Percentiles rank a stretch among this genome's conserved stretches.
Conservation (phyloP, 2,888 invertebrate genomes). For the Pseudococcus jackbeardsleyi region DNA sequence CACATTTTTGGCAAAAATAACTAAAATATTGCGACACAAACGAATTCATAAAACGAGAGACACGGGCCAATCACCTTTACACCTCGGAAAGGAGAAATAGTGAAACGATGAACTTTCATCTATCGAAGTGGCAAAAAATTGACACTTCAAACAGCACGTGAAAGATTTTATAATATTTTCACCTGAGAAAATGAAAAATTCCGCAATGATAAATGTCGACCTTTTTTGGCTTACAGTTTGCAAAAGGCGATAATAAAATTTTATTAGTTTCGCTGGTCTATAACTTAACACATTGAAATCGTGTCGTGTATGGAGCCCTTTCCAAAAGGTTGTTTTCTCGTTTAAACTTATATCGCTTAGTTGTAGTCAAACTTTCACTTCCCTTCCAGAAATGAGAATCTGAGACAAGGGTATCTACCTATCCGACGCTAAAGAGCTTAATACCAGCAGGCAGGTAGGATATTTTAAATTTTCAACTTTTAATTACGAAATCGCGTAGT, state of each 20-base stretch:
- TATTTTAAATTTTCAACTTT: conserved; percentile 35
- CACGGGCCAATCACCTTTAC: neutral
- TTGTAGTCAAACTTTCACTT: too few relatives aligned
- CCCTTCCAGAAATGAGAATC: too few relatives aligned
- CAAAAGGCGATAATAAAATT: neutral
- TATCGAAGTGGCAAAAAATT: neutral
- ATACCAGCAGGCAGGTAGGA: conserved; percentile 18
- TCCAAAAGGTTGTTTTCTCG: neutral
- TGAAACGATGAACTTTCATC: neutral
- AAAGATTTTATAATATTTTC: neutral
- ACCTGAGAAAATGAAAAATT: conserved; percentile 34
- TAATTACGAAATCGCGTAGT: conserved; percentile 46
- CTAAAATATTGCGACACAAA: too few relatives aligned
- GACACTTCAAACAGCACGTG: neutral
- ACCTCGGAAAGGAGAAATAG: neutral
- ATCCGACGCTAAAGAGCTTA: neutral
- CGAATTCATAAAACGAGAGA: too few relatives aligned
- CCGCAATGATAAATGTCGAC: neutral
- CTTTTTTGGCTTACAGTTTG: neutral
- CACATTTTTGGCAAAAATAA: too few relatives aligned
- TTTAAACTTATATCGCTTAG: neutral
- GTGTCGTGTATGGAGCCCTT: neutral
- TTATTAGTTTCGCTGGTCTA: neutral
- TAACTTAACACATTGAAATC: neutral
- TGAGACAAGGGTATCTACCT: neutral